Evolutionary conservation across 1,140 invertebrate species (phyloP).

Genomic region (Bombus pyrosoma): DNA sequence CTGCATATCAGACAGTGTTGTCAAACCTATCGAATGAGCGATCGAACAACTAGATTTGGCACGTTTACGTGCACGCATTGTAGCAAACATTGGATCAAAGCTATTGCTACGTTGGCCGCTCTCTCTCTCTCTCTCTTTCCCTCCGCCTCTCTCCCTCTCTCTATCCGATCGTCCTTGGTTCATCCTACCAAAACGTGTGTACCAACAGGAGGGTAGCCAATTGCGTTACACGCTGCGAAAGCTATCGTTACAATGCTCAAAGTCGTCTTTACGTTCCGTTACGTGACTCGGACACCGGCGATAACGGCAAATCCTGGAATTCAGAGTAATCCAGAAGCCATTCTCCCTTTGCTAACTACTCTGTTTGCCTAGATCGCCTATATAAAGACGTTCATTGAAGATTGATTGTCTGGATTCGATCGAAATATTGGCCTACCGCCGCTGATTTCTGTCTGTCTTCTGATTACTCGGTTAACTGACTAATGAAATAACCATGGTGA

Average conservation of each 20-base stretch:
- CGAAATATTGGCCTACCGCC: not conserved
- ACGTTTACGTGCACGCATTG: constrained; percentile 60
- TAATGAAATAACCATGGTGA: not conserved
- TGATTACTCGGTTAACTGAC: not conserved
- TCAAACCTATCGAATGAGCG: constrained; percentile 58
- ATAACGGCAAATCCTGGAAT: constrained; percentile 56
- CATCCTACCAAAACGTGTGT: constrained; percentile 62
- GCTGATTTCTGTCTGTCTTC: not conserved
- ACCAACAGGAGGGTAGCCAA: constrained; percentile 55
- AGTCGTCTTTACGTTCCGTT: constrained; percentile 66
- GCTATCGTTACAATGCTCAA: constrained; percentile 64
- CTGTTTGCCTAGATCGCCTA: constrained; percentile 23
- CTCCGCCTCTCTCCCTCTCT: not conserved
- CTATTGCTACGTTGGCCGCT: constrained; percentile 46
- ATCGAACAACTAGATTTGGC: constrained; percentile 66
- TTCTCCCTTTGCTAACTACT: constrained; percentile 28
- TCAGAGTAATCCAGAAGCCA: constrained; percentile 39
- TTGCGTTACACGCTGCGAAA: constrained; percentile 64
- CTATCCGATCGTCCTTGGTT: constrained; percentile 55
- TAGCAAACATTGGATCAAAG: constrained; percentile 61
- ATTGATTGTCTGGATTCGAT: constrained; percentile 26
- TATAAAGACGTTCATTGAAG: constrained; percentile 35
- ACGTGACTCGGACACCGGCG: constrained; percentile 57
- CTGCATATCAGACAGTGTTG: constrained; percentile 30
- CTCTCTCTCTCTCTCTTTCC: not conserved